A percentile compares a stretch with the other conserved stretches of the same genome.
These are phyloP conservation scores for Drosophila rubida DNA, from an alignment of 2,888 invertebrate species.

Conservation along the genomic window DNA sequence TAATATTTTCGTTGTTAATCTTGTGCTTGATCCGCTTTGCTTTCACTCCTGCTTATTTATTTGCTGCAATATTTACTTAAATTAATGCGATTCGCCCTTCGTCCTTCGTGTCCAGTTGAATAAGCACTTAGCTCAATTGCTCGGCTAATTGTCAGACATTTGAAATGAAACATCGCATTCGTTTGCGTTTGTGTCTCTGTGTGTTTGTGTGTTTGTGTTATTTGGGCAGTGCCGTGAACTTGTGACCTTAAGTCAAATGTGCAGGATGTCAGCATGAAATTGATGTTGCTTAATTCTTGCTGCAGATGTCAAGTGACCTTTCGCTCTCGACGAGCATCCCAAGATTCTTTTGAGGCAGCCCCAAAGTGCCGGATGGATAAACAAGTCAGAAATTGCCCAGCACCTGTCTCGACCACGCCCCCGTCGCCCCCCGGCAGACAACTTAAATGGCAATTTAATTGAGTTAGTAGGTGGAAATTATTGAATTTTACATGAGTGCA, in stretches of 20 bases:
- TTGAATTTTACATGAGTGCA: constrained; percentile 75
- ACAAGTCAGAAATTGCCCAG: background rate
- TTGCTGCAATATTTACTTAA: background rate
- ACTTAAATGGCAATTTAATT: constrained; percentile 63
- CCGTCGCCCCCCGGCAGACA: constrained; percentile 1
- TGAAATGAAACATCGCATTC: background rate
- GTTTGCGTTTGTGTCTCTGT: constrained; percentile 6
- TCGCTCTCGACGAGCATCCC: constrained; percentile 9
- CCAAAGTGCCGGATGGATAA: too few species aligned
- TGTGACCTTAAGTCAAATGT: constrained; percentile 1
- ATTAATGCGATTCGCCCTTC: background rate
- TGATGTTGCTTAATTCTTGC: constrained; percentile 1
- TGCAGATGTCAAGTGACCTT: constrained; percentile 15
- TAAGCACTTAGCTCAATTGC: constrained; percentile 3
- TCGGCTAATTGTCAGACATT: constrained; percentile 4
- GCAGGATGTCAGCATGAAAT: background rate
- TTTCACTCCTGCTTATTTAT: background rate
- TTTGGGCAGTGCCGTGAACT: background rate
- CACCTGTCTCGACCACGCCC: background rate
- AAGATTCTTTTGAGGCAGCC: constrained; percentile 24
- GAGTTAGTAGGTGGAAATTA: constrained; percentile 65
- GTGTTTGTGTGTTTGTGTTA: constrained; percentile 4
- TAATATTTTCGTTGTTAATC: too few species aligned
- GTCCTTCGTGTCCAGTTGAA: background rate
- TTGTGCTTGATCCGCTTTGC: too few species aligned